phyloP scores from a whole-genome alignment of 2,888 invertebrate species.

The Flexamia atlantica region DNA sequence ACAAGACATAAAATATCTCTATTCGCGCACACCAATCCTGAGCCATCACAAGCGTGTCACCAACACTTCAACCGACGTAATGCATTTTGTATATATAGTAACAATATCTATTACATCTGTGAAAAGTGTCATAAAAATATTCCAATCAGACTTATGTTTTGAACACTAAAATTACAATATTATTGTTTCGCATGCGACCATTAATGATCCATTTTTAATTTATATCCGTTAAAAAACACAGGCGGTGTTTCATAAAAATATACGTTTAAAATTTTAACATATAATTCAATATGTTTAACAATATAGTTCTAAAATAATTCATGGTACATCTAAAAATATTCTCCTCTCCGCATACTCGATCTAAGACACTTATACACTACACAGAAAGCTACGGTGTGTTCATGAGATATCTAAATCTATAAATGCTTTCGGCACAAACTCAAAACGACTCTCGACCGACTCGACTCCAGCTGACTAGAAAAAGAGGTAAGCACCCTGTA shows the following conservation, averaged over 20 bases:
- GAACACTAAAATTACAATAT: slow-evolving; percentile 50
- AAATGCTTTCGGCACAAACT: slow-evolving; percentile 25
- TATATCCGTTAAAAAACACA: slow-evolving; percentile 3
- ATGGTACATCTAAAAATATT: neutral
- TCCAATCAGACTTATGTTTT: slow-evolving; percentile 54
- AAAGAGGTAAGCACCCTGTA: slow-evolving; percentile 41
- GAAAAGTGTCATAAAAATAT: slow-evolving; percentile 30
- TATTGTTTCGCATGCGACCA: slow-evolving; percentile 39
- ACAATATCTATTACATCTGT: slow-evolving; percentile 26
- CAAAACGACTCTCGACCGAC: slow-evolving; percentile 34
- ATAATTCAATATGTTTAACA: slow-evolving; percentile 27
- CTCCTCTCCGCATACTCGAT: neutral
- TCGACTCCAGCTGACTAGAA: slow-evolving; percentile 41
- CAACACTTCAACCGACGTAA: neutral
- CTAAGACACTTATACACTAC: slow-evolving; percentile 26
- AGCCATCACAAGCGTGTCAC: slow-evolving; percentile 26
- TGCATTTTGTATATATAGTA: slow-evolving; percentile 10
- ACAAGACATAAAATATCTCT: slow-evolving; percentile 57
- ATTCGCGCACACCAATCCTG: slow-evolving; percentile 48
- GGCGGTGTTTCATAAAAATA: slow-evolving; percentile 53
- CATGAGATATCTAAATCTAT: slow-evolving; percentile 36
- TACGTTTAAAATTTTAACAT: slow-evolving; percentile 13
- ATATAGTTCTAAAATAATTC: neutral
- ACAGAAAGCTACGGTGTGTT: slow-evolving; percentile 33
- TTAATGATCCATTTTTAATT: neutral